phyloP scores from a whole-genome alignment of 2,797 vertebrate genomes.

The Neomorphus geoffroyi region DNA sequence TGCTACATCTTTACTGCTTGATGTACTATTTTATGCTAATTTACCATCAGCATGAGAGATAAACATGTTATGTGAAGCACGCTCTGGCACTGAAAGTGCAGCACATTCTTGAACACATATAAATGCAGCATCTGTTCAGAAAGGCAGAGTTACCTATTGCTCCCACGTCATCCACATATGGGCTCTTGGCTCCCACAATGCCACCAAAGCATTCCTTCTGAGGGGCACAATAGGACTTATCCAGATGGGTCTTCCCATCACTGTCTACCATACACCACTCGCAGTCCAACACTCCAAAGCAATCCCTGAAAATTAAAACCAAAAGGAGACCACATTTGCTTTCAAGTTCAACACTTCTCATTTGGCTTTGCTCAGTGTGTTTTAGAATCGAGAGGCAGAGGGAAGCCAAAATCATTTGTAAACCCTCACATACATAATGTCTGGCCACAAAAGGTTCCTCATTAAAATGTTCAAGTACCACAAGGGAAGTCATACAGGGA shows the following conservation, averaged over 20 bases:
- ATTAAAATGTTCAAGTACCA: background rate
- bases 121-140: background rate
- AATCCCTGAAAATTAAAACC: slow-evolving; percentile 80
- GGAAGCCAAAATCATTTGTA: background rate
- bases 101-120: accelerated
- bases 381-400: background rate
- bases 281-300: slow-evolving; percentile 96
- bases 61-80: accelerated
- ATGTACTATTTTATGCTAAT: background rate
- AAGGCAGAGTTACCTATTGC: slow-evolving; percentile 82
- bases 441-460: background rate
- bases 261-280: slow-evolving; percentile 99
- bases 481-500: background rate
- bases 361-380: background rate
- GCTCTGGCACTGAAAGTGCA: too few relatives aligned
- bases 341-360: background rate
- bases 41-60: accelerated
- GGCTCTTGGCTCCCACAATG: slow-evolving; percentile 97
- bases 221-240: slow-evolving; percentile 95
- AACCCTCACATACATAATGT: accelerated
- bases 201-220: slow-evolving; percentile 99
- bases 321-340: accelerated
- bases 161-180: slow-evolving; percentile 91
- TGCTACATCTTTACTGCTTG: background rate
- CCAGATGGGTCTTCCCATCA: slow-evolving; percentile 93